phyloP scores from a whole-genome alignment of 2,797 vertebrate genomes.

The Pseudocheirus occidentalis region DNA sequence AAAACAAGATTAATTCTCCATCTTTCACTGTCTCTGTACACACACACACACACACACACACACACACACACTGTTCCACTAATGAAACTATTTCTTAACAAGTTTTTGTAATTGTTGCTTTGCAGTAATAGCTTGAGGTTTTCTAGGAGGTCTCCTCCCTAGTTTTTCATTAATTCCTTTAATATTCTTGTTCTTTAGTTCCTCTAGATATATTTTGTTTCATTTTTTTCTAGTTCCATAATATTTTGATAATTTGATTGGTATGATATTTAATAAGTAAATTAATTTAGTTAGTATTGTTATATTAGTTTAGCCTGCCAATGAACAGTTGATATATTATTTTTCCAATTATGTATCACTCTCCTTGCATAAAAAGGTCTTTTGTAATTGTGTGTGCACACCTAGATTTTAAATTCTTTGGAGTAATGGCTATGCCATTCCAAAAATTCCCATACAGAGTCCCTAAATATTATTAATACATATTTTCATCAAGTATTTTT shows the following conservation, averaged over 20 bases:
- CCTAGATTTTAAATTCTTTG: neutral
- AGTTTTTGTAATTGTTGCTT: neutral
- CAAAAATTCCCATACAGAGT: neutral
- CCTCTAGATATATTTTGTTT: neutral
- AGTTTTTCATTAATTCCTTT: neutral
- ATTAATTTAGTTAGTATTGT: neutral
- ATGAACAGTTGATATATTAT: neutral
- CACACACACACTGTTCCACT: neutral
- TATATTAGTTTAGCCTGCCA: neutral
- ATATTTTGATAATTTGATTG: neutral
- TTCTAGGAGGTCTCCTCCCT: neutral
- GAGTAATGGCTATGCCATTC: neutral
- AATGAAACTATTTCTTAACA: neutral
- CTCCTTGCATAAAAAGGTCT: neutral
- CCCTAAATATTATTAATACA: neutral
- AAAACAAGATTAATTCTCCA: too few relatives aligned
- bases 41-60: too few relatives aligned
- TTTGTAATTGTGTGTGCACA: neutral
- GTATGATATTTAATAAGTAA: neutral
- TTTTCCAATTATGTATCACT: neutral
- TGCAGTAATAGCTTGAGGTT: neutral
- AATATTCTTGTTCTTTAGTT: neutral
- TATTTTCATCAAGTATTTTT: neutral
- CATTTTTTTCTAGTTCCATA: neutral
- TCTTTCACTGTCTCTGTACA: too few relatives aligned